Percentiles rank a stretch among this genome's conserved stretches.
These are phyloP conservation scores for Glaucomys volans DNA, from an alignment of 2,113 vertebrate species.

Conservation along the genomic window DNA sequence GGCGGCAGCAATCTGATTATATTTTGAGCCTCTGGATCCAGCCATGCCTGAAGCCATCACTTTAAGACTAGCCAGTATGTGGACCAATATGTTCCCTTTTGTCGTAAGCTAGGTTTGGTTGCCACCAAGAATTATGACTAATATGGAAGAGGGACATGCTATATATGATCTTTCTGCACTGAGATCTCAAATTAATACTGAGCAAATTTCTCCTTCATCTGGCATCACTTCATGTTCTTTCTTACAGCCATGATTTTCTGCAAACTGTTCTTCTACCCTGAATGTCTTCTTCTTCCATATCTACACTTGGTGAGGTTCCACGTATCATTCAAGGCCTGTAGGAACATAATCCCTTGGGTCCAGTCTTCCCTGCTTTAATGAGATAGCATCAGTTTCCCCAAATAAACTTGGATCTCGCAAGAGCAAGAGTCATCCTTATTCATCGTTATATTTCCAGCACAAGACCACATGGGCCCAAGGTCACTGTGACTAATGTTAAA, in stretches of 20 bases:
- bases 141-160: not conserved
- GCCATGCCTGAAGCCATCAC: not conserved
- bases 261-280: not conserved
- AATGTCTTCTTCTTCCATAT: not conserved
- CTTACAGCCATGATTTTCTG: not conserved
- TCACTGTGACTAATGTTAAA: not conserved
- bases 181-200: not conserved
- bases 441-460: not conserved
- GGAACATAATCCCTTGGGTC: not conserved
- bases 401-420: not conserved
- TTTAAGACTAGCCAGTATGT: not conserved
- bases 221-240: not conserved
- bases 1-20: not conserved
- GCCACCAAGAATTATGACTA: not conserved
- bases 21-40: not conserved
- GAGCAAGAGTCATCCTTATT: not conserved
- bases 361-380: not conserved
- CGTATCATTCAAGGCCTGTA: not conserved
- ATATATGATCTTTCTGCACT: not conserved
- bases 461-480: not conserved
- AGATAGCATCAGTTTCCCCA: not conserved
- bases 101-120: not conserved
- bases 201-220: not conserved
- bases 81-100: not conserved
- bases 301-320: not conserved